Percentiles rank a stretch among this genome's conserved stretches.
These are phyloP conservation scores for Istiophorus platypterus DNA, from an alignment of 2,113 vertebrate genomes.

Conservation along the genomic window DNA sequence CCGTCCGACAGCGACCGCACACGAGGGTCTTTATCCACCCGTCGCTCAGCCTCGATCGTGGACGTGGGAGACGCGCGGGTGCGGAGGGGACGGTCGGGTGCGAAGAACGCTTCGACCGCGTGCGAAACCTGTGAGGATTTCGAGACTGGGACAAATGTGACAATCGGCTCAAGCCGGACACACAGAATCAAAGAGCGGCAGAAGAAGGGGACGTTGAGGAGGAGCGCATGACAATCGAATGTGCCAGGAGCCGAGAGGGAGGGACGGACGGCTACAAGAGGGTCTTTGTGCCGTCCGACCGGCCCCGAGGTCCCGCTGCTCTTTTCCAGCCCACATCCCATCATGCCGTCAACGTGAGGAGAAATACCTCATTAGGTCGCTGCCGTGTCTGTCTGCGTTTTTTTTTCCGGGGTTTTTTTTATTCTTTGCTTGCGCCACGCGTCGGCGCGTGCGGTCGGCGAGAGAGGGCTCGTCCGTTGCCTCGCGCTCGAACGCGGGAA, in stretches of 20 bases:
- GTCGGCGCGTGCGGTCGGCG: background rate
- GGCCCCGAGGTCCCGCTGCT: conserved; percentile 66
- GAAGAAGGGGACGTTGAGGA: conserved; percentile 4
- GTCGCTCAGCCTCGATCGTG: background rate
- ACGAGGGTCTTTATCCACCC: background rate
- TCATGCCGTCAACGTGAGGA: conserved; percentile 71
- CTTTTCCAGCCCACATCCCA: conserved; percentile 59
- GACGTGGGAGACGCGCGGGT: background rate
- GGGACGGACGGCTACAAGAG: conserved; percentile 53
- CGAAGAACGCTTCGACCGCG: background rate
- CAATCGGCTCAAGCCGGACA: background rate
- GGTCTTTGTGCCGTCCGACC: conserved; percentile 59
- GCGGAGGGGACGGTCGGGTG: too few species aligned
- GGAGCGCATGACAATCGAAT: conserved; percentile 61
- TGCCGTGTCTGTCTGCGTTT: conserved; percentile 1
- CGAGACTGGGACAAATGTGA: background rate
- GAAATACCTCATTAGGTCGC: conserved; percentile 63
- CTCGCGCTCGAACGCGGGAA: conserved; percentile 49
- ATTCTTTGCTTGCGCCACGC: too few species aligned
- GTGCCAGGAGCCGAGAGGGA: conserved; percentile 34
- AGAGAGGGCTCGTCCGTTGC: conserved; percentile 13
- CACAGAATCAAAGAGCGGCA: conserved; percentile 3
- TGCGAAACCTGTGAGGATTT: too few species aligned
- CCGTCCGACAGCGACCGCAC: background rate
- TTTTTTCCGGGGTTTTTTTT: too few species aligned